Conservation (phyloP, 2,888 invertebrate species). For the Gibbula magus region DNA sequence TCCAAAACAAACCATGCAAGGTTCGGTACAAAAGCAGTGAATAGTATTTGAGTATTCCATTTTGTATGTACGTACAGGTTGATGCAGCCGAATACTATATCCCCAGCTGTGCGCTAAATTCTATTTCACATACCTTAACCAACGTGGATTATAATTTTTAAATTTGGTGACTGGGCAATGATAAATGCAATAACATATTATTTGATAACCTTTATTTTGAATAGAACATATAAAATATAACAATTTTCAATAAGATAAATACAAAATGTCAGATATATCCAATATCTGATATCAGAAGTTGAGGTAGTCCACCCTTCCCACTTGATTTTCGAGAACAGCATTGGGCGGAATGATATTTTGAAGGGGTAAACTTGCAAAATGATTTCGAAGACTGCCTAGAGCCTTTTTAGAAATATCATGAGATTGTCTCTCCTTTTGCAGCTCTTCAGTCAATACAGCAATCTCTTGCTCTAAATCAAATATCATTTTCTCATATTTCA, state of each 20-base stretch:
- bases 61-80: too few species aligned
- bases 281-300: neutral
- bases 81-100: too few species aligned
- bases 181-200: too few species aligned
- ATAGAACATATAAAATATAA: neutral
- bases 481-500: conserved; percentile 59
- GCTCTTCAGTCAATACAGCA: conserved; percentile 50
- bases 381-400: conserved; percentile 64
- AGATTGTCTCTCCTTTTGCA: conserved; percentile 54
- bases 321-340: conserved; percentile 53
- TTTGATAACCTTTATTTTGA: too few species aligned
- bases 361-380: conserved; percentile 65
- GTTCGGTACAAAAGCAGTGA: too few species aligned
- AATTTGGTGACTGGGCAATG: too few species aligned
- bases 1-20: too few species aligned
- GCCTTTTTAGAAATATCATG: conserved; percentile 62
- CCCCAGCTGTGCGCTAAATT: too few species aligned
- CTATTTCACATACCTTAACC: too few species aligned
- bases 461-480: conserved; percentile 58
- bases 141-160: too few species aligned
- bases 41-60: too few species aligned
- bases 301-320: conserved; percentile 51
- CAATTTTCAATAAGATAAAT: neutral
- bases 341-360: conserved; percentile 55
- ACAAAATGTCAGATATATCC: neutral